Evolutionary conservation across 2,888 invertebrate genomes (phyloP).

Genomic region (Sicus ferrugineus): DNA sequence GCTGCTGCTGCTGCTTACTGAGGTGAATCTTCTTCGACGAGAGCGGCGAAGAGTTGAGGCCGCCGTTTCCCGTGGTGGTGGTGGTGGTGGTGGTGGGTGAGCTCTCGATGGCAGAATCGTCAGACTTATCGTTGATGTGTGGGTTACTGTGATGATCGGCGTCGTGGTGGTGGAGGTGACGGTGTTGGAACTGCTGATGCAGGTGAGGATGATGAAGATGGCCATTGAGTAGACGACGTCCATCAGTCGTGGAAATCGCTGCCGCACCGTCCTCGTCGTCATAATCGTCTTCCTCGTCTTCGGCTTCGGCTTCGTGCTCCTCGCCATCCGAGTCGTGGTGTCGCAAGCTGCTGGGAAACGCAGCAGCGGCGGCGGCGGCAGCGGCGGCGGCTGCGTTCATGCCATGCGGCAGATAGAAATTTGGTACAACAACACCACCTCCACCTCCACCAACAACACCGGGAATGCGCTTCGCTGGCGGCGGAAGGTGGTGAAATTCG

Average conservation of each 20-base stretch:
- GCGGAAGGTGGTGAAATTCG: conserved; percentile 67
- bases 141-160: conserved; percentile 33
- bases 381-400: conserved; percentile 47
- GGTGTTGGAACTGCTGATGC: conserved; percentile 30
- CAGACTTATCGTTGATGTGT: conserved; percentile 51
- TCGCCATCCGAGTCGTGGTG: conserved; percentile 53
- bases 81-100: conserved; percentile 59
- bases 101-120: conserved; percentile 59
- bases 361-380: conserved; percentile 38
- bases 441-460: conserved; percentile 50
- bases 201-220: conserved; percentile 44
- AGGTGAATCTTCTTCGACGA: conserved; percentile 54
- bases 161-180: conserved; percentile 33
- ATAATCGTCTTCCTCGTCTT: conserved; percentile 30
- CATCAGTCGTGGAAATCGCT: conserved; percentile 47
- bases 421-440: conserved; percentile 54
- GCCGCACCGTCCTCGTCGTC: conserved; percentile 41
- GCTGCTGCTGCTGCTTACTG: conserved; percentile 42
- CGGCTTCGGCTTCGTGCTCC: conserved; percentile 38
- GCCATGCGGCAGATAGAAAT: conserved; percentile 54
- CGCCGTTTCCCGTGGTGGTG: conserved; percentile 42
- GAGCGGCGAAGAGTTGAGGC: conserved; percentile 50
- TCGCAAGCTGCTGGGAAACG: conserved; percentile 36
- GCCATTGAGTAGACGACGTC: conserved; percentile 49
- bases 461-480: conserved; percentile 68